These are phyloP conservation scores for Calidris pygmaea DNA, from an alignment of 2,113 vertebrate species.

Conservation along the genomic window DNA sequence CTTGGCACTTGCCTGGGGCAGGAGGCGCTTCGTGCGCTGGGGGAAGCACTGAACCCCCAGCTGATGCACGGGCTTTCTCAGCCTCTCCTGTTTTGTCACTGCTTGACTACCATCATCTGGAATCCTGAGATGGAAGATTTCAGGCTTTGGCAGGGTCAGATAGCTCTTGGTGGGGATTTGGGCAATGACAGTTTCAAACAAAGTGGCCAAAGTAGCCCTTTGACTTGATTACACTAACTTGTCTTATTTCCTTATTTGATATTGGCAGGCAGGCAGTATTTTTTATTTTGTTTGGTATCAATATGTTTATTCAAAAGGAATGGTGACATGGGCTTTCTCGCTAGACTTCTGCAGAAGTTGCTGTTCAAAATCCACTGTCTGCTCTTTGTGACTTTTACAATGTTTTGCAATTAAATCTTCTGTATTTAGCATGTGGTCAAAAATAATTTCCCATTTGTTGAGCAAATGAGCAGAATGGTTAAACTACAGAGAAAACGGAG, in stretches of 20 bases:
- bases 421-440: not conserved
- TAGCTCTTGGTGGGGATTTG: not conserved
- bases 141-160: not conserved
- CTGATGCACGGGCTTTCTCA: not conserved
- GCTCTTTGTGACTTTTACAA: not conserved
- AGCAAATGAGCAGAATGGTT: not conserved
- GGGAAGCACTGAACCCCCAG: not conserved
- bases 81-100: not conserved
- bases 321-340: not conserved
- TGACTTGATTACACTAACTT: not conserved
- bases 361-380: not conserved
- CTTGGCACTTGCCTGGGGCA: not conserved
- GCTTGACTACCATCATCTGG: not conserved
- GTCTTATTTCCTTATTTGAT: not conserved
- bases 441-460: not conserved
- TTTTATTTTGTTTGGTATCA: not conserved
- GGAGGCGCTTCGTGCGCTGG: not conserved
- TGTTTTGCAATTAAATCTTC: not conserved
- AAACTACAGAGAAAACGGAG: not conserved
- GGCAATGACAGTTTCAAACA: not conserved
- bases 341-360: not conserved
- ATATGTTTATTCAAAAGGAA: not conserved
- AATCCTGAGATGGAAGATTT: not conserved
- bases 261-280: not conserved
- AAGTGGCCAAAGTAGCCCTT: not conserved